Evolutionary conservation across 2,113 vertebrate species (phyloP).

Genomic region (Toxotes jaculatrix): DNA sequence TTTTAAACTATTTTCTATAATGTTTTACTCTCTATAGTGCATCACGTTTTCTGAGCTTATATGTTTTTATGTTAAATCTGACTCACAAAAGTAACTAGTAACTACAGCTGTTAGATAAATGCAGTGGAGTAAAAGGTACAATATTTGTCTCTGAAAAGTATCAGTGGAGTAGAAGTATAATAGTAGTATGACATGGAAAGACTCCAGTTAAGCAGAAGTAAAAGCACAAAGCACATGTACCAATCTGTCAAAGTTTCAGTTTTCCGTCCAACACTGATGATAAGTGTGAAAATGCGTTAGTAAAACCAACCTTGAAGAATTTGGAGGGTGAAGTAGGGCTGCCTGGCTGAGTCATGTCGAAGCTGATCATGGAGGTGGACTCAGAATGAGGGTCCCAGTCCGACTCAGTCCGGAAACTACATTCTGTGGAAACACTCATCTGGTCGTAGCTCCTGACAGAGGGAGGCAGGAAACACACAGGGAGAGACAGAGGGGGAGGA

Average conservation of each 20-base stretch:
- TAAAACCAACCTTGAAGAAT: constrained; percentile 68
- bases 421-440: constrained; percentile 78
- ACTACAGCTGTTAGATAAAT: background rate
- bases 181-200: background rate
- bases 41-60: background rate
- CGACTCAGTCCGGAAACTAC: constrained; percentile 60
- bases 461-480: constrained; percentile 65
- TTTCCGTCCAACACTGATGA: rapidly evolving
- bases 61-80: background rate
- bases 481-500: background rate
- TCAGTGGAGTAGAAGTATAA: background rate
- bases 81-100: background rate
- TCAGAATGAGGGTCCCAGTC: constrained; percentile 64
- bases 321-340: constrained; percentile 58
- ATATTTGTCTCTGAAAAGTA: background rate
- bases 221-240: background rate
- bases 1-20: background rate
- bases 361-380: constrained; percentile 67
- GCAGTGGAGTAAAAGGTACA: background rate
- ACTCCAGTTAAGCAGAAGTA: background rate
- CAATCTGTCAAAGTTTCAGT: background rate
- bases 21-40: too few relatives aligned
- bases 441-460: constrained; percentile 78
- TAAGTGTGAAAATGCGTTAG: background rate
- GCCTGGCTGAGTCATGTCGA: constrained; percentile 66